These are phyloP conservation scores for Trachemys scripta DNA, from an alignment of 2,113 vertebrate species.

Conservation along the genomic window DNA sequence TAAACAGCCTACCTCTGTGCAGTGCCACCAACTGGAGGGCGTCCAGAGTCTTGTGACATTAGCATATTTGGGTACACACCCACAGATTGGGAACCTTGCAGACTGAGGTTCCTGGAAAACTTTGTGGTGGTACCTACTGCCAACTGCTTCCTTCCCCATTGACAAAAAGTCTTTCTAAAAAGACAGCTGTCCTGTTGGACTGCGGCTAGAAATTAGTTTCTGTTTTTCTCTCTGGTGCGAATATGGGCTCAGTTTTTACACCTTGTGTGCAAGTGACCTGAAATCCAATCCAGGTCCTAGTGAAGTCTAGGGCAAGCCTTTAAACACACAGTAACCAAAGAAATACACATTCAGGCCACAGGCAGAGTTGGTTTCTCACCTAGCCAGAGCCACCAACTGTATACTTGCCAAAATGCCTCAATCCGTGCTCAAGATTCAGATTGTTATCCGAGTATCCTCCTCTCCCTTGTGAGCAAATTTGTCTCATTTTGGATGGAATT, in stretches of 20 bases:
- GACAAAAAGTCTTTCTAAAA: background rate
- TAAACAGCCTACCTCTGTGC: background rate
- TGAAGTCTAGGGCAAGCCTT: constrained; percentile 52
- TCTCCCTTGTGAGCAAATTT: constrained; percentile 32
- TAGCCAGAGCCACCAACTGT: constrained; percentile 37
- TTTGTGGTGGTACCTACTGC: background rate
- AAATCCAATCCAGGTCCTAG: constrained; percentile 65
- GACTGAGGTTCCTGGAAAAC: background rate
- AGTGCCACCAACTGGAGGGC: background rate
- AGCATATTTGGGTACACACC: too few relatives aligned
- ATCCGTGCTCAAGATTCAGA: constrained; percentile 43
- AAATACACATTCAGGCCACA: constrained; percentile 46
- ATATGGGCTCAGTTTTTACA: constrained; percentile 40
- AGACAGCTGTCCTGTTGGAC: background rate
- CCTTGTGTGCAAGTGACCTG: constrained; percentile 31
- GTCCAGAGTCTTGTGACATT: background rate
- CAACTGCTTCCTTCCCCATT: background rate
- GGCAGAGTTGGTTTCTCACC: constrained; percentile 53
- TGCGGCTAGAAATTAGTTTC: background rate
- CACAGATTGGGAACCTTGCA: background rate
- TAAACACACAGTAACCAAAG: constrained; percentile 56
- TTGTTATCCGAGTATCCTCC: background rate
- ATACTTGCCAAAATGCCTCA: constrained; percentile 27
- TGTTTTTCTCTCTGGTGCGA: background rate
- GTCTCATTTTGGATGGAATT: background rate